phyloP scores from a whole-genome alignment of 2,888 invertebrate genomes.

The Volucella inflata region DNA sequence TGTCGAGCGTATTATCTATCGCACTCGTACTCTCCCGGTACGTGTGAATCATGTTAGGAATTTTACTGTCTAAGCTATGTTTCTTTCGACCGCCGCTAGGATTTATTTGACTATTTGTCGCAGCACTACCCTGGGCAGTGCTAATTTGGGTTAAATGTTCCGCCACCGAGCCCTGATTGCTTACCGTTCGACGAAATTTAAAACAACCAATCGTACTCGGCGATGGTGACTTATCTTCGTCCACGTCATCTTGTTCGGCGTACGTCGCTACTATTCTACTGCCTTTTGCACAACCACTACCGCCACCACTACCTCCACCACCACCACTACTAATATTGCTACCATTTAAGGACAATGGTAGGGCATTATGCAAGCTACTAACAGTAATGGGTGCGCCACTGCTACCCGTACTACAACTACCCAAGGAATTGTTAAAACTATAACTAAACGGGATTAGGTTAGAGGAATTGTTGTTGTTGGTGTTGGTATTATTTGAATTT shows the following conservation, averaged over 20 bases:
- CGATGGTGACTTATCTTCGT: conserved; percentile 79
- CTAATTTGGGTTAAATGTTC: conserved; percentile 56
- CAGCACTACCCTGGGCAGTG: conserved; percentile 29
- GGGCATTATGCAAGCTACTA: conserved; percentile 47
- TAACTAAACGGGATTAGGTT: conserved; percentile 65
- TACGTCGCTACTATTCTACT: conserved; percentile 58
- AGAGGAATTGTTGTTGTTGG: conserved; percentile 43
- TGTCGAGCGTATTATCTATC: conserved; percentile 77
- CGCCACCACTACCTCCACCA: conserved; percentile 35
- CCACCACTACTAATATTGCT: conserved; percentile 19
- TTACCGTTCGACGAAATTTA: conserved; percentile 78
- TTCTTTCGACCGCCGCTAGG: conserved; percentile 80
- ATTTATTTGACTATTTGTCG: conserved; percentile 51
- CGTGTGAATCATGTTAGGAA: conserved; percentile 76
- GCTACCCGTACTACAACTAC: conserved; percentile 66
- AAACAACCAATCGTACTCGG: conserved; percentile 80
- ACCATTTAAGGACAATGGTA: conserved; percentile 46
- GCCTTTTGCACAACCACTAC: conserved; percentile 46
- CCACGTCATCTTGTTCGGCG: conserved; percentile 72
- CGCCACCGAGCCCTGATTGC: conserved; percentile 47
- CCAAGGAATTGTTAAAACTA: conserved; percentile 69
- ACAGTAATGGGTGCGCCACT: conserved; percentile 1
- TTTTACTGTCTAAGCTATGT: conserved; percentile 82
- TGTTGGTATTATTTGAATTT: conserved; percentile 58
- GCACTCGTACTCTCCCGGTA: conserved; percentile 71